Evolutionary conservation across 2,113 vertebrate species (phyloP).

Genomic region (Euleptes europaea): DNA sequence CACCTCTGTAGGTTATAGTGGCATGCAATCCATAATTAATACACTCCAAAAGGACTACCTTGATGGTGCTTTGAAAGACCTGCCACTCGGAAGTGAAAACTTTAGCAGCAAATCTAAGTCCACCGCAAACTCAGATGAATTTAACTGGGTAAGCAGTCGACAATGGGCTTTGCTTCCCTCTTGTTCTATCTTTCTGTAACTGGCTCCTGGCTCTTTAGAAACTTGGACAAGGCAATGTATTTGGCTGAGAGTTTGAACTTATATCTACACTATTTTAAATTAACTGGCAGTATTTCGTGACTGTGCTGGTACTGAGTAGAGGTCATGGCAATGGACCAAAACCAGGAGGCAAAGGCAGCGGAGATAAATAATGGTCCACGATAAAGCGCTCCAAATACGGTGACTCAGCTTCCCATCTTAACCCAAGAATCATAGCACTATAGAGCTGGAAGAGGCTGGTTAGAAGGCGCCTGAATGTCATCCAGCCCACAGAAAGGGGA

Average conservation of each 20-base stretch:
- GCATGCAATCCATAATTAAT: constrained; percentile 42
- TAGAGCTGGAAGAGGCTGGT: neutral
- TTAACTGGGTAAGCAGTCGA: constrained; percentile 40
- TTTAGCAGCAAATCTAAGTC: constrained; percentile 57
- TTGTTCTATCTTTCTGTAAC: neutral
- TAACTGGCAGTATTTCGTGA: neutral
- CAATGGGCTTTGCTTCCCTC: neutral
- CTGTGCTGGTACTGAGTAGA: neutral
- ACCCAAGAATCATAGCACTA: neutral
- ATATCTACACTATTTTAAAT: neutral
- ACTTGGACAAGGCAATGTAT: neutral
- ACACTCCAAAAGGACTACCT: constrained; percentile 36
- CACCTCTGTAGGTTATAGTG: constrained; percentile 46
- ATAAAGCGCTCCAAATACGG: neutral
- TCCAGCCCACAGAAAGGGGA: neutral
- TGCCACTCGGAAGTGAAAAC: constrained; percentile 45
- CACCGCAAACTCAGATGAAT: constrained; percentile 37
- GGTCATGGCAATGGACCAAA: neutral
- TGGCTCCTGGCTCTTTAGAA: constrained; percentile 31
- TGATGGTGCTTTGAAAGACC: constrained; percentile 43
- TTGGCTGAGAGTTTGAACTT: neutral
- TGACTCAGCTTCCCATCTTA: neutral
- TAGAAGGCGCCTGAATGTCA: neutral
- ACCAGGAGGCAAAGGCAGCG: no score
- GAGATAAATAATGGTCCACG: neutral